These are phyloP conservation scores for Chrysemys picta DNA, from an alignment of 2,113 vertebrate genomes.

Conservation along the genomic window DNA sequence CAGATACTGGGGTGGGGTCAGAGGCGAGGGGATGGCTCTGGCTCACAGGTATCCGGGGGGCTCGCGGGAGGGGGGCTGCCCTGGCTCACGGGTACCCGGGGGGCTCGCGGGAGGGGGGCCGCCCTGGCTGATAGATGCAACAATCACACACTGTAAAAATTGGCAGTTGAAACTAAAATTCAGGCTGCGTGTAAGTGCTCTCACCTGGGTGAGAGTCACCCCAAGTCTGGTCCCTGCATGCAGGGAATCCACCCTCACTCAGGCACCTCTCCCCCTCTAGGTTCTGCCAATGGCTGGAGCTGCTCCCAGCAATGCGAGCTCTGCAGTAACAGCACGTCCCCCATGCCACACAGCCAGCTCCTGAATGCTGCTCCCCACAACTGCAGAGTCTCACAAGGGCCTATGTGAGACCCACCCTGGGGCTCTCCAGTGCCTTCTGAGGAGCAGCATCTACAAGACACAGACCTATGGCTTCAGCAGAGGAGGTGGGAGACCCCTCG, in stretches of 20 bases:
- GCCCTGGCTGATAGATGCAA: neutral
- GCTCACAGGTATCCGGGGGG: no score
- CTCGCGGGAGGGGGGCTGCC: no score
- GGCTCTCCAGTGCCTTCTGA: neutral
- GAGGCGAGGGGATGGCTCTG: no score
- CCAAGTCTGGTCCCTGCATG: no score
- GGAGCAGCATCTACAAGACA: neutral
- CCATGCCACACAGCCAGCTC: rapidly evolving
- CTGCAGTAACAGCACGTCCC: rapidly evolving
- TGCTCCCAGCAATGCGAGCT: rapidly evolving
- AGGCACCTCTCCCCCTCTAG: rapidly evolving
- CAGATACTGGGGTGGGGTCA: no score
- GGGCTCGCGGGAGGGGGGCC: no score
- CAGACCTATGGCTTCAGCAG: neutral
- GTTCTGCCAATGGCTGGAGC: rapidly evolving
- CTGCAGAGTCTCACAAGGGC: neutral
- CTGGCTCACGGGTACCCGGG: no score
- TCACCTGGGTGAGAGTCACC: neutral
- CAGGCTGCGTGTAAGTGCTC: neutral
- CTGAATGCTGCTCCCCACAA: neutral
- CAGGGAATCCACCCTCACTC: no score
- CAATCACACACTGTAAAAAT: neutral
- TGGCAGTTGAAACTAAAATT: no score
- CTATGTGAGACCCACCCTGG: neutral
- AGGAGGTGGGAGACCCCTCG: neutral